Evolutionary conservation across 2,888 invertebrate genomes (phyloP).

Genomic region (Hypomecis atomaria): DNA sequence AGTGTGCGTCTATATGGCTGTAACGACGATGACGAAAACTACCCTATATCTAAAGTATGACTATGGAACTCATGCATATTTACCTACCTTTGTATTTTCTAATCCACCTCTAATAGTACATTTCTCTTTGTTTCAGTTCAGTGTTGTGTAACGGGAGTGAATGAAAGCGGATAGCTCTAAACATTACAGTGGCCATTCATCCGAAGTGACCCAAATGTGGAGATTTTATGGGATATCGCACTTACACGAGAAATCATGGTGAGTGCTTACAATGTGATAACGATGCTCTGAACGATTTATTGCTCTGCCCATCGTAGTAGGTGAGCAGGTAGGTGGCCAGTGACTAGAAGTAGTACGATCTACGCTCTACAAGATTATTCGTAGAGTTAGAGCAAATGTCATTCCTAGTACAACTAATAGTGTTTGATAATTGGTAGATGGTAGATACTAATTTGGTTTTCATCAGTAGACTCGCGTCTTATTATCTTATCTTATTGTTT

Average conservation of each 20-base stretch:
- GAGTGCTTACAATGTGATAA: constrained; percentile 51
- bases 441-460: no score
- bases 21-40: no score
- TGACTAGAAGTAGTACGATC: neutral
- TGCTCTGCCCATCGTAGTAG: constrained; percentile 4
- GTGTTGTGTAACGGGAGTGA: constrained; percentile 39
- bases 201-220: constrained; percentile 64
- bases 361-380: no score
- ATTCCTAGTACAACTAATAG: no score
- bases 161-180: constrained; percentile 37
- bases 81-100: no score
- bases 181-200: constrained; percentile 35
- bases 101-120: constrained; percentile 5
- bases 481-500: no score
- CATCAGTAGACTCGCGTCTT: no score
- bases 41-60: no score
- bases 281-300: constrained; percentile 36
- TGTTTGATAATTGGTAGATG: no score
- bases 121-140: constrained; percentile 42
- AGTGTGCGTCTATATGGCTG: no score
- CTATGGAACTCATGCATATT: no score
- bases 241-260: constrained; percentile 72
- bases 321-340: neutral
- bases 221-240: constrained; percentile 71
- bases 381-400: no score